Percentiles rank a stretch among this genome's conserved stretches.
phyloP scores from a whole-genome alignment of 2,113 vertebrate genomes.

The Pollachius pollachius region DNA sequence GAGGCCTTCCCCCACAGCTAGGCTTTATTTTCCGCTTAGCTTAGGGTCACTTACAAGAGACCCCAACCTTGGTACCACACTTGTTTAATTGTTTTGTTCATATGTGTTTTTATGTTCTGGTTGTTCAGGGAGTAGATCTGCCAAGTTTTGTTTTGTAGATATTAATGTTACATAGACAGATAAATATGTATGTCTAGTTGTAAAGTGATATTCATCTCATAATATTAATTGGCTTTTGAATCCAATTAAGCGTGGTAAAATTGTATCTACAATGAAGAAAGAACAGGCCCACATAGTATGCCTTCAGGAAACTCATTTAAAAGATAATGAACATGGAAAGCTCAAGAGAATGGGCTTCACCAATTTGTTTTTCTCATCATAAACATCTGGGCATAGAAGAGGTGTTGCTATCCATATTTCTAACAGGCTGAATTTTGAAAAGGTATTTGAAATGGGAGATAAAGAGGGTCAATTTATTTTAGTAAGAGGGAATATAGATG shows the following conservation, averaged over 20 bases:
- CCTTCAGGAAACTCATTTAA: slow-evolving; percentile 20
- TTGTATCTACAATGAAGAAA: slow-evolving; percentile 24
- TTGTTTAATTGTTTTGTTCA: neutral
- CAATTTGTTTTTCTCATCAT: slow-evolving; percentile 8
- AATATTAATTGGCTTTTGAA: slow-evolving; percentile 32
- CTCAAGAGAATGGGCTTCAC: slow-evolving; percentile 18
- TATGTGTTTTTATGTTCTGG: no score
- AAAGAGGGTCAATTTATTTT: neutral
- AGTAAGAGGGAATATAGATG: slow-evolving; percentile 12
- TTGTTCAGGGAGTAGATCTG: no score
- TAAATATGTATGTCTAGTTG: slow-evolving; percentile 1
- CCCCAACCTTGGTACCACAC: no score
- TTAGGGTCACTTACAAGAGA: no score
- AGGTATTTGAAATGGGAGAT: slow-evolving; percentile 1
- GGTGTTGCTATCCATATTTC: no score
- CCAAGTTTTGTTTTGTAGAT: no score
- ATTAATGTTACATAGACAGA: neutral
- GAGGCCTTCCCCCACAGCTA: no score
- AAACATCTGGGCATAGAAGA: neutral
- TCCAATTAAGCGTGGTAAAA: slow-evolving; percentile 20
- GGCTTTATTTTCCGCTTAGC: no score
- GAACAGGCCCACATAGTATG: slow-evolving; percentile 16
- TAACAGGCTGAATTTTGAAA: no score
- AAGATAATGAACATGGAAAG: slow-evolving; percentile 2
- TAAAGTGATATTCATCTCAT: slow-evolving; percentile 19